Base-by-base conservation (phyloP, 2,113 vertebrate species). In the Tiliqua scincoides region DNA sequence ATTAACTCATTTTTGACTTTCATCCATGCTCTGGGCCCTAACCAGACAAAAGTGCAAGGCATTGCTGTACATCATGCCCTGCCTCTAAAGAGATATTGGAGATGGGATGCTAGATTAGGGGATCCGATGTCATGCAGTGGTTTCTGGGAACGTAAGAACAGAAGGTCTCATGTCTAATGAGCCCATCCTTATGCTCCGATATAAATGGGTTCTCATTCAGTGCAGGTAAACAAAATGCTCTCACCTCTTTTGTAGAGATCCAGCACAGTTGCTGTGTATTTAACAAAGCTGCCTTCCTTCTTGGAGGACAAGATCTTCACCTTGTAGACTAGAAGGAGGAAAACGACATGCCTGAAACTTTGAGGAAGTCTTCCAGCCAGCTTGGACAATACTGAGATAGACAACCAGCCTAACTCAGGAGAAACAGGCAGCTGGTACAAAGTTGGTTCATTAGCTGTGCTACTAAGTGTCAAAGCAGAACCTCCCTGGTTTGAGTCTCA, bases 281-380 rank as follows among this genome's bases (percentile, higher is more conserved):
- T 98, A 75, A 97, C 88, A 90, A 99, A 99, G 93, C 95, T 96
- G 65, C 98, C 98, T 75, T 98, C 97, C 90, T 96, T 93, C 3
- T 80, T 92, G 11, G 91, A 87, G 7, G 97, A 96, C 35, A 83
- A 92, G 83, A 98, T 95, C 3, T 18, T 92, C 83, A 99, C 97
- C 92, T 96, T 98, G 87, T 97, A 98, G 83, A 94, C 98, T 99
- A 95, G 75, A 83, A 11, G 87, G 20, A 4, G 86, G 43, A 48
- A 83, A 70, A 78, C 21, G 48, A 48, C 63, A 85, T 35, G n/a
- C 2, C 37, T 25, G 23, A 63, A 20, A 30, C 48, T 52, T 1
- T 9, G 10, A 11, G 61, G 15, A 35, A 79, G 43, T 4, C 43
- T 48, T 5, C 43, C 43, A 48, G 43, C 43, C 43, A 48, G 43